These are phyloP conservation scores for Drosophila obscura DNA, from an alignment of 1,140 invertebrate genomes.

Conservation along the genomic window DNA sequence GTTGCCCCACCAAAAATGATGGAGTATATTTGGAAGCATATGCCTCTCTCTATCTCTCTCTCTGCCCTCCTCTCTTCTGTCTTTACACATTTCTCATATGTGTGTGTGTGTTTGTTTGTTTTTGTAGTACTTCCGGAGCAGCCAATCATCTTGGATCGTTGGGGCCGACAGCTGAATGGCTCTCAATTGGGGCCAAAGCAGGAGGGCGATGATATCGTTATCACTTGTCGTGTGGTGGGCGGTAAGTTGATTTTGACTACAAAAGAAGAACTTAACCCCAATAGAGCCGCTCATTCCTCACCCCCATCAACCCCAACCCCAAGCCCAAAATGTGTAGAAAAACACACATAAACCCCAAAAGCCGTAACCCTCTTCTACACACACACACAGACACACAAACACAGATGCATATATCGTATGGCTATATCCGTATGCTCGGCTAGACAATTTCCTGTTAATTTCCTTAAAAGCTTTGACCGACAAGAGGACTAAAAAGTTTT, in stretches of 20 bases:
- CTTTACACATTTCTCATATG: not conserved
- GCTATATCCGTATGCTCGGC: constrained; percentile 70
- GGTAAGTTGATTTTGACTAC: constrained; percentile 83
- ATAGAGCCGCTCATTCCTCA: not conserved
- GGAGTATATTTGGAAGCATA: constrained; percentile 26
- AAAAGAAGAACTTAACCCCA: constrained; percentile 58
- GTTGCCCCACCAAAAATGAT: constrained; percentile 18
- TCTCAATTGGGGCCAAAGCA: constrained; percentile 91
- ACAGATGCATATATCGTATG: constrained; percentile 24
- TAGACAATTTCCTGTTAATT: constrained; percentile 83
- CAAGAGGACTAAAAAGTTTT: constrained; percentile 43
- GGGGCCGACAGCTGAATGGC: constrained; percentile 89
- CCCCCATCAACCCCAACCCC: not conserved
- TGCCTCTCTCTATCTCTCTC: constrained; percentile 12
- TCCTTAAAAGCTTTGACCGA: constrained; percentile 80
- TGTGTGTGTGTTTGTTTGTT: constrained; percentile 23
- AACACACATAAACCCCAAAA: too few relatives aligned
- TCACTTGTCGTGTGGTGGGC: constrained; percentile 86
- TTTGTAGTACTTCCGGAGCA: constrained; percentile 92
- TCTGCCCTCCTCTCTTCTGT: constrained; percentile 9
- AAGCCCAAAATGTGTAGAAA: too few relatives aligned
- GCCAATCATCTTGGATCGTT: constrained; percentile 92
- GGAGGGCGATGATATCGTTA: constrained; percentile 87
- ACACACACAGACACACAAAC: constrained; percentile 13
- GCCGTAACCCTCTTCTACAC: not conserved